Conservation (phyloP, 2,113 vertebrate genomes). For the Hiodon alosoides region DNA sequence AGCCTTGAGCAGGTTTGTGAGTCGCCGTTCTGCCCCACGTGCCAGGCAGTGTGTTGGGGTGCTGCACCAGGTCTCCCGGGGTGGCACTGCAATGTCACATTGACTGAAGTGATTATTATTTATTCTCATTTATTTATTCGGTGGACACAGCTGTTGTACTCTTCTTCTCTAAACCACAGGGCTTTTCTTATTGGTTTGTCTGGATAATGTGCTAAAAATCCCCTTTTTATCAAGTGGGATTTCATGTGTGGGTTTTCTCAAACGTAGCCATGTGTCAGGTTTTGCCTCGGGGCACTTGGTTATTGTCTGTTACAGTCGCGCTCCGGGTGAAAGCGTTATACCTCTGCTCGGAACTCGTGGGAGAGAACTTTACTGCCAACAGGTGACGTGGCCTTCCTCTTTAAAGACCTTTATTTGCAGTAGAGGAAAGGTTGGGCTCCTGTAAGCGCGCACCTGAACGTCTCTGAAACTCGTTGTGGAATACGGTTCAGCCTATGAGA, state of each 20-base stretch:
- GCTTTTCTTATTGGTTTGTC: no score
- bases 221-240: no score
- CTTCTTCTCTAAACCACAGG: no score
- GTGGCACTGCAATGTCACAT: no score
- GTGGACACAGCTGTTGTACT: no score
- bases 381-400: constrained; percentile 3
- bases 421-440: not conserved
- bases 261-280: not conserved
- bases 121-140: no score
- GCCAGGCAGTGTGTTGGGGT: not conserved
- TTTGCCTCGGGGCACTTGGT: constrained; percentile 1
- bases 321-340: not conserved
- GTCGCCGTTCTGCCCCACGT: not conserved
- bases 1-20: constrained; percentile 83
- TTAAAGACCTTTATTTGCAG: not conserved
- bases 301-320: not conserved
- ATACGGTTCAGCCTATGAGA: no score
- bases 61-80: not conserved
- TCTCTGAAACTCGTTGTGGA: no score
- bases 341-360: not conserved
- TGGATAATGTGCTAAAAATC: no score
- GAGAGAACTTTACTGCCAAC: constrained; percentile 3
- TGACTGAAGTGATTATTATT: no score
- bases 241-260: no score
- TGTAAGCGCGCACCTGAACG: no score